Base-by-base conservation (phyloP, 2,888 invertebrate genomes). In the Tenthredo mesomela region DNA sequence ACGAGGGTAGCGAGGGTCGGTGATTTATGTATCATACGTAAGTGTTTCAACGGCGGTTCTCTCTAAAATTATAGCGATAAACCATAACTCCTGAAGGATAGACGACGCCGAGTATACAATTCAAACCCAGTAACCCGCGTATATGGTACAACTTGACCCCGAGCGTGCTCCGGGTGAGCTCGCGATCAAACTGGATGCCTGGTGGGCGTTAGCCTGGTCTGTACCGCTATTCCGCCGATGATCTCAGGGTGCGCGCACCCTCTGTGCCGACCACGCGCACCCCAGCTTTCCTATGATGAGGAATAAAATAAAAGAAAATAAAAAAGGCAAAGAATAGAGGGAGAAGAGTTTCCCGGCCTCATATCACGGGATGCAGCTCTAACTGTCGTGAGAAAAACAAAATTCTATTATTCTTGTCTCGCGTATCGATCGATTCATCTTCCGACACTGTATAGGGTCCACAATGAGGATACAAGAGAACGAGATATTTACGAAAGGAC, bases 151-250 rank as follows among this genome's bases (percentile, higher is more conserved):
- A 25, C 5, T 40, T n/a, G 61, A 40, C 80, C 80, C 50, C 58
- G 80, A 40, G 33, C 58, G 37, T 61, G 70, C 82, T 82, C 82
- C 67, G 67, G 70, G 43, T 67, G 65, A 82, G 82, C 82, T 82
- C 82, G 80, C 82, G 47, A 82, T 82, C 65, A 82, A 67, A 82
- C 82, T 82, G 82, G 70, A 47, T 70, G 82, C 67, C 65, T 67
- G 82, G 82, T 82, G 82, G 82, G 82, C 82, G 82, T 82, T 82
- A 82, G 82, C 82, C 37, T 70, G 43, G n/a, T 50, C 82, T 82
- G 47, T 67, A 82, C 67, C 82, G 61, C 29, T 67, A 54, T 67
- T 80, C 5, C n/a, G 15, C 65, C 82, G 47, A 65, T 67, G 29
- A 67, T 82, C 67, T 65, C 47, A 25, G 29, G 40, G 82, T 65